Conservation (phyloP, 2,797 vertebrate species). For the Allenopithecus nigroviridis region DNA sequence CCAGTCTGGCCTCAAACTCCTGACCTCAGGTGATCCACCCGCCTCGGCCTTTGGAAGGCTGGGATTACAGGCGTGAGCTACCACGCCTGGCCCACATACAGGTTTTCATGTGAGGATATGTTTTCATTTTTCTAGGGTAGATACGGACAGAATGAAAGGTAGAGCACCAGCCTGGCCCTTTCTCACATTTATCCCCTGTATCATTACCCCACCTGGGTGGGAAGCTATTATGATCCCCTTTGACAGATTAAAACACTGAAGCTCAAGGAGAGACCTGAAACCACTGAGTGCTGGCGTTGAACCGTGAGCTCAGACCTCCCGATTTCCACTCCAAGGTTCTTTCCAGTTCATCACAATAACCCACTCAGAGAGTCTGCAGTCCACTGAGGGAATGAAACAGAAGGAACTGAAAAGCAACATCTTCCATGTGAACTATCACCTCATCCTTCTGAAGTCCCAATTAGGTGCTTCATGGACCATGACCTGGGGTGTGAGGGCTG, state of each 20-base stretch:
- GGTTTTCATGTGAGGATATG: not conserved
- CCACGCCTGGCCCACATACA: accelerated
- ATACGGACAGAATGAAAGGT: not conserved
- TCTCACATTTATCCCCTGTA: not conserved
- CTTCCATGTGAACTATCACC: not conserved
- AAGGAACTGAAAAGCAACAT: not conserved
- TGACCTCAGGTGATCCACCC: not conserved
- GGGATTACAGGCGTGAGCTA: not conserved
- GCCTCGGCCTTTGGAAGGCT: not conserved
- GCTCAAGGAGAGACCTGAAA: not conserved
- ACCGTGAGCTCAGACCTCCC: not conserved
- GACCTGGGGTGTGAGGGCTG: accelerated
- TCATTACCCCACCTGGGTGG: not conserved
- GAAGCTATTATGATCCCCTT: not conserved
- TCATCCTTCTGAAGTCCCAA: too few species aligned
- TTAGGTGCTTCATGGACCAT: not conserved
- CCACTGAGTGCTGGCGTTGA: not conserved
- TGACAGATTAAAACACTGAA: not conserved
- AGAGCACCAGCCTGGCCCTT: not conserved
- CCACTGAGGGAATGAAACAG: not conserved
- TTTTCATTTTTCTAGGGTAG: not conserved
- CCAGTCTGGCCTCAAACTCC: not conserved
- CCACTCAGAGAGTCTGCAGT: not conserved
- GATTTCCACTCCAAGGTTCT: not conserved
- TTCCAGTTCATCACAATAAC: accelerated